Conservation (phyloP, 2,888 invertebrate genomes). For the Ligdia adustata region DNA sequence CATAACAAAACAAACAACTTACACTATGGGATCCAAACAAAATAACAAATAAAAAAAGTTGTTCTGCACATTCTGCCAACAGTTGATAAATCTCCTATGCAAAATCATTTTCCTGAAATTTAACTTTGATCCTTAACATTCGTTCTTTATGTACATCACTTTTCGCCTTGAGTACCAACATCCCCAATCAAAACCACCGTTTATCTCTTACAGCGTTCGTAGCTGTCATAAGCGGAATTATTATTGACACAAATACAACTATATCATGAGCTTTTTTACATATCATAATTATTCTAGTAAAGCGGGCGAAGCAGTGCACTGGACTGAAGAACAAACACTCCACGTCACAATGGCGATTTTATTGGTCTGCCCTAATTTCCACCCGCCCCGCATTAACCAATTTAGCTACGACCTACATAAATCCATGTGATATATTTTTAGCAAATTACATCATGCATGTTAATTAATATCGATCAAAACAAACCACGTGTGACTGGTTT, state of each 20-base stretch:
- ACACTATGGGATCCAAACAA: too few species aligned
- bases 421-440: constrained; percentile 30
- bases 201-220: too few species aligned
- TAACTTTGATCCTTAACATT: too few species aligned
- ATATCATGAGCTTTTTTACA: constrained; percentile 27
- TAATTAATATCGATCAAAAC: constrained; percentile 8
- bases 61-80: too few species aligned
- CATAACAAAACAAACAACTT: too few species aligned
- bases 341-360: constrained; percentile 64
- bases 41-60: too few species aligned
- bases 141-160: too few species aligned
- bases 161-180: too few species aligned
- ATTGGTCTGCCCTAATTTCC: constrained; percentile 76
- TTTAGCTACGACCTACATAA: constrained; percentile 65
- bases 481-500: constrained; percentile 2
- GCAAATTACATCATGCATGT: constrained; percentile 19
- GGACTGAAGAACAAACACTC: constrained; percentile 53
- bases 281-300: constrained; percentile 14
- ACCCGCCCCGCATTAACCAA: constrained; percentile 66
- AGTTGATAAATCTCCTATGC: too few species aligned
- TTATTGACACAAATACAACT: constrained; percentile 23
- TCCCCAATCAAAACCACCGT: too few species aligned
- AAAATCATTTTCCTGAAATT: too few species aligned
- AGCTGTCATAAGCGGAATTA: too few species aligned
- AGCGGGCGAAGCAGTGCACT: constrained; percentile 32